Evolutionary conservation across 2,888 invertebrate species (phyloP).

Genomic region (Beris chalybata): DNA sequence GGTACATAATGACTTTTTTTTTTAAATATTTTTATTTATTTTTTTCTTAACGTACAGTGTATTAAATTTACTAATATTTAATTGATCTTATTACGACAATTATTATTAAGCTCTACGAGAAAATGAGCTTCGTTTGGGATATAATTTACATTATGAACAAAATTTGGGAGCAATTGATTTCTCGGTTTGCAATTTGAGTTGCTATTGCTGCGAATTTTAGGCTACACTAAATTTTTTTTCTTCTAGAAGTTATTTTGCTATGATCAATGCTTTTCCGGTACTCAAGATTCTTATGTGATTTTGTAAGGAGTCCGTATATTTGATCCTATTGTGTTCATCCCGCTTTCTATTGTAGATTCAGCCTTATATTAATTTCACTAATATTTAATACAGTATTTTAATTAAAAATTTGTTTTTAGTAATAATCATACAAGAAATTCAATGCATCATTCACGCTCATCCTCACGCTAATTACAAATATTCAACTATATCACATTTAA

Average conservation of each 20-base stretch:
- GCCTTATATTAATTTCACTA: neutral
- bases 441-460: too few species aligned
- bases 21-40: neutral
- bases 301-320: too few species aligned
- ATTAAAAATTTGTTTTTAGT: neutral
- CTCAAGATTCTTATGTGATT: too few species aligned
- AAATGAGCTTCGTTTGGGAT: neutral
- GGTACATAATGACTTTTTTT: constrained; percentile 26
- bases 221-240: too few species aligned
- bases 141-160: neutral
- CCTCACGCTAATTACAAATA: constrained; percentile 67
- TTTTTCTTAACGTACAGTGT: neutral
- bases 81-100: neutral
- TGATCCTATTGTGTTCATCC: neutral
- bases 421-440: too few species aligned
- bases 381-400: neutral
- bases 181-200: too few species aligned
- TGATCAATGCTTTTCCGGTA: too few species aligned
- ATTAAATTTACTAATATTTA: neutral
- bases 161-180: too few species aligned
- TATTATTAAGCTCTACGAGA: neutral
- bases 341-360: neutral
- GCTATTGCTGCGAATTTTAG: too few species aligned
- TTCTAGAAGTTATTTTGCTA: too few species aligned
- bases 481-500: constrained; percentile 94